A percentile compares a stretch with the other conserved stretches of the same genome.
phyloP scores from a whole-genome alignment of 2,888 invertebrate species.

The Tetramorium bicarinatum region DNA sequence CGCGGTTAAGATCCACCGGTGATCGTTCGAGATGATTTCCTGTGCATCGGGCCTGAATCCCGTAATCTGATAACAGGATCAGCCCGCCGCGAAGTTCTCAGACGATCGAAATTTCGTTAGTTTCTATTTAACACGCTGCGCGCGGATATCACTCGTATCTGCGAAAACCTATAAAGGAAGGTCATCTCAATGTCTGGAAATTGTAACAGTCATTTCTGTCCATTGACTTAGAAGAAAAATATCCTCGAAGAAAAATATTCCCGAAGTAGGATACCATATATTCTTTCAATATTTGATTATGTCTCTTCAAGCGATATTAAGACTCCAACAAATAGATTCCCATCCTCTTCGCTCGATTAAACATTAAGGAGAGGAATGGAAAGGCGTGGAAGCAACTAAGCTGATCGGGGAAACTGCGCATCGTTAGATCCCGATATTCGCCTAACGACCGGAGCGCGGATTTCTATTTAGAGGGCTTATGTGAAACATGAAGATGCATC shows the following conservation, averaged over 20 bases:
- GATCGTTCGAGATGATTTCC: slow-evolving; percentile 33
- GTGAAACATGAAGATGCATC: background rate
- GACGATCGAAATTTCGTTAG: slow-evolving; percentile 28
- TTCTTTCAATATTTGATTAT: slow-evolving; percentile 34
- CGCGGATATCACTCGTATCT: background rate
- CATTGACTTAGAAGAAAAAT: slow-evolving; percentile 8
- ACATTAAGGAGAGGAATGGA: background rate
- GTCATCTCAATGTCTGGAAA: background rate
- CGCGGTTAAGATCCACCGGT: background rate
- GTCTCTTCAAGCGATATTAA: background rate
- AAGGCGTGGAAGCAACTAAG: background rate
- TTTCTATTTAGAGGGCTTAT: background rate
- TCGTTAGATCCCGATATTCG: background rate
- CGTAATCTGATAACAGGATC: slow-evolving; percentile 39
- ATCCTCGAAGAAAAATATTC: background rate
- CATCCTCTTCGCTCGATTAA: slow-evolving; percentile 7
- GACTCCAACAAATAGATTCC: slow-evolving; percentile 33
- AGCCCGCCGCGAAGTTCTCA: slow-evolving; percentile 15
- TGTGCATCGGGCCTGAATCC: slow-evolving; percentile 15
- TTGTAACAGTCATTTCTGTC: slow-evolving; percentile 2
- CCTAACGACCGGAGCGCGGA: slow-evolving; percentile 5
- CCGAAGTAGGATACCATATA: background rate
- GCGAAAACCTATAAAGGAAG: background rate
- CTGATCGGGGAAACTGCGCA: background rate
- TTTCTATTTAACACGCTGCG: background rate